These are phyloP conservation scores for Drosophila erecta DNA, from an alignment of 1,140 invertebrate genomes.

Conservation along the genomic window DNA sequence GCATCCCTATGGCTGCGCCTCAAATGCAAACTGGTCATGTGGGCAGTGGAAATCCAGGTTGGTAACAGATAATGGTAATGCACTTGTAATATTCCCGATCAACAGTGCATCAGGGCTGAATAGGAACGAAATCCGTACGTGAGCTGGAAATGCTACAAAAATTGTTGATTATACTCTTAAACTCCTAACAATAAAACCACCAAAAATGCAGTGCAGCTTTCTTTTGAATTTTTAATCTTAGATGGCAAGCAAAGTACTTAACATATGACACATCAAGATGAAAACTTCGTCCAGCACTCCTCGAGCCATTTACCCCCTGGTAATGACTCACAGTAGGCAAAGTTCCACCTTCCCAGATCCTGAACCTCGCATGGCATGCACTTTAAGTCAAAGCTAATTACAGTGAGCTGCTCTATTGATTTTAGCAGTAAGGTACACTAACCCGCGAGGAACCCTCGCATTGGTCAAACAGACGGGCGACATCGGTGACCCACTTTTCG, in stretches of 20 bases:
- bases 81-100: background rate
- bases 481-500: conserved; percentile 65
- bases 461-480: conserved; percentile 31
- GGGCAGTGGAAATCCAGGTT: conserved; percentile 2
- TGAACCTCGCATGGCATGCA: conserved; percentile 58
- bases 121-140: too few relatives aligned
- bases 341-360: conserved; percentile 4
- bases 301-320: conserved; percentile 1
- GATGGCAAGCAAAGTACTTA: background rate
- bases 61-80: background rate
- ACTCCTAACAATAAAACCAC: background rate
- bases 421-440: conserved; percentile 64
- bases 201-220: too few relatives aligned
- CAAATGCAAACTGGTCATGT: background rate
- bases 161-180: background rate
- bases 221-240: too few relatives aligned
- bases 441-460: conserved; percentile 52
- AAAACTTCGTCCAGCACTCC: background rate
- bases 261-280: too few relatives aligned
- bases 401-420: conserved; percentile 60
- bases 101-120: background rate
- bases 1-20: conserved; percentile 1
- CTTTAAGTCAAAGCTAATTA: conserved; percentile 65
- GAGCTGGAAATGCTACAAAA: background rate
- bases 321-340: conserved; percentile 31